Evolutionary conservation across 2,888 invertebrate genomes (phyloP).

Genomic region (Drosophila longiperda): DNA sequence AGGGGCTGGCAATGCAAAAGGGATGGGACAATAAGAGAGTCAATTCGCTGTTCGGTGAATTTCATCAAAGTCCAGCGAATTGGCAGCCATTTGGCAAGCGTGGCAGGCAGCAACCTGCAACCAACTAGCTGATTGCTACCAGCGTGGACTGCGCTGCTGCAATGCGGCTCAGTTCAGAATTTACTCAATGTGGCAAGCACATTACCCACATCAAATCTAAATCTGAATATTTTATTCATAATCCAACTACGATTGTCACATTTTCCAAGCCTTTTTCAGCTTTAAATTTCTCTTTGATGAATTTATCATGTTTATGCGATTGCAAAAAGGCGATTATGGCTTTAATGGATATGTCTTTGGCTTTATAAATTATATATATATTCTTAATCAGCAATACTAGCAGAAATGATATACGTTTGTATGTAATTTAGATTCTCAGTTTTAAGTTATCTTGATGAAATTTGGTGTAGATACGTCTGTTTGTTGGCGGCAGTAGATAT

Average conservation of each 20-base stretch:
- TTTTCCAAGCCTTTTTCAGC: neutral
- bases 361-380: neutral
- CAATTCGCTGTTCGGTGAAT: slow-evolving; percentile 9
- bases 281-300: neutral
- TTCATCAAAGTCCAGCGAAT: slow-evolving; percentile 41
- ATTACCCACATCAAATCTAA: neutral
- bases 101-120: slow-evolving; percentile 21
- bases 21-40: neutral
- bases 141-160: slow-evolving; percentile 6
- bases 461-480: no score
- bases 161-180: neutral
- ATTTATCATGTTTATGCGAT: neutral
- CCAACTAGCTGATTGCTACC: slow-evolving; percentile 14
- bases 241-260: neutral
- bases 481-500: no score
- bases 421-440: no score
- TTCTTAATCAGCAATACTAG: no score
- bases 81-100: slow-evolving; percentile 29
- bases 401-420: no score
- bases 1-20: neutral
- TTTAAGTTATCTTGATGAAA: no score
- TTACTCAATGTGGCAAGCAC: neutral
- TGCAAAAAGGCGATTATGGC: neutral
- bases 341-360: neutral
- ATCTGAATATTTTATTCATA: neutral